Percentiles rank a stretch among this genome's conserved stretches.
Conservation (phyloP, 1,140 invertebrate genomes). For the Neuroterus valhalla region DNA sequence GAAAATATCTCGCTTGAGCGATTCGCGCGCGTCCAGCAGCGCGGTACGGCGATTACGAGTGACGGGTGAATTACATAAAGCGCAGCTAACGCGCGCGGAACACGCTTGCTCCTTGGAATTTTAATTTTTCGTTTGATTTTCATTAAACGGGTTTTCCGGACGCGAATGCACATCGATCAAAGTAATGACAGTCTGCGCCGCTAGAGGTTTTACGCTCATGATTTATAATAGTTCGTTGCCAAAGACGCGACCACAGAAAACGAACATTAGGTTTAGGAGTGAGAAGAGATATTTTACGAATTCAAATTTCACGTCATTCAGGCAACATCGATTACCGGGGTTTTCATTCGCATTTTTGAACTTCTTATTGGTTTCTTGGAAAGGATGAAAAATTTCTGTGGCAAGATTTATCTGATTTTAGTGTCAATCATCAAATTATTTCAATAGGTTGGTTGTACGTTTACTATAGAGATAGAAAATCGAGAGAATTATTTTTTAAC, state of each 20-base stretch:
- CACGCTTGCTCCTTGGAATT: conserved; percentile 25
- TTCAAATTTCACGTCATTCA: not conserved
- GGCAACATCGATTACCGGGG: not conserved
- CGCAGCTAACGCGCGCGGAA: conserved; percentile 25
- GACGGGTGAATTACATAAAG: conserved; percentile 27
- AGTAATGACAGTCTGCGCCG: conserved; percentile 17
- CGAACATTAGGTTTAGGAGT: not conserved
- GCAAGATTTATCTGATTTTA: conserved; percentile 5
- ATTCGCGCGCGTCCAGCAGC: conserved; percentile 7
- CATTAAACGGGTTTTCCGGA: conserved; percentile 20
- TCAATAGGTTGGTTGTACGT: not conserved
- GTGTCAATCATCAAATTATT: conserved; percentile 1
- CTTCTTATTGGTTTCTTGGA: not conserved
- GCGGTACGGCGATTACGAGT: conserved; percentile 18
- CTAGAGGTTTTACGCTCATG: conserved; percentile 4
- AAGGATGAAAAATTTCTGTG: not conserved
- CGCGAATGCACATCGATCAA: conserved; percentile 9
- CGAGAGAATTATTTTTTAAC: no score
- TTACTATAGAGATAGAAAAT: no score
- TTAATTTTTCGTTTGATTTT: conserved; percentile 31
- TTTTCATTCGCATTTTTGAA: conserved; percentile 2
- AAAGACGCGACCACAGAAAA: not conserved
- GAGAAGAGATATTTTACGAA: conserved; percentile 6
- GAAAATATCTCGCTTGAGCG: conserved; percentile 23
- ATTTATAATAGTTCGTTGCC: conserved; percentile 5